A percentile compares a stretch with the other conserved stretches of the same genome.
These are phyloP conservation scores for Corydoras maculifer DNA, from an alignment of 2,113 vertebrate species.

Conservation along the genomic window DNA sequence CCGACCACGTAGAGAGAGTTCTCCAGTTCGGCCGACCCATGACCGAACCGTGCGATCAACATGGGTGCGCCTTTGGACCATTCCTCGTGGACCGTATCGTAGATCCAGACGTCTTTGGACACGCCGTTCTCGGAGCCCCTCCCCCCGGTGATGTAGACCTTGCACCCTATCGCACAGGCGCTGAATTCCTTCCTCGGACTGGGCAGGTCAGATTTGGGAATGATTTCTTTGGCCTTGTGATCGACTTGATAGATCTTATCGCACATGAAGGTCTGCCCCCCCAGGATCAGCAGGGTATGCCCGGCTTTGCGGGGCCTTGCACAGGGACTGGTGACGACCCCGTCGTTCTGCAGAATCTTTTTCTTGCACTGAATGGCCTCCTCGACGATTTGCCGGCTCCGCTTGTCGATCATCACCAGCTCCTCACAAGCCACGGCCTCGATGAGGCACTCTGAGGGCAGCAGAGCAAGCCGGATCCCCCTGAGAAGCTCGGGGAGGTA, in stretches of 20 bases:
- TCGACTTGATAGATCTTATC: slow-evolving; percentile 96
- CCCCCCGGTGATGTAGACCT: slow-evolving; percentile 89
- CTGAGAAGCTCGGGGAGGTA: slow-evolving; percentile 79
- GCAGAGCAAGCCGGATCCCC: slow-evolving; percentile 79
- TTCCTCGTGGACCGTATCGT: slow-evolving; percentile 84
- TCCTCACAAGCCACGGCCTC: slow-evolving; percentile 82
- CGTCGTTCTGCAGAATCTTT: slow-evolving; percentile 82
- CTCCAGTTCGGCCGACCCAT: slow-evolving; percentile 85
- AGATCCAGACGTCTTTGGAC: slow-evolving; percentile 94
- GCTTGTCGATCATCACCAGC: slow-evolving; percentile 76
- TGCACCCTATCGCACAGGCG: slow-evolving; percentile 88
- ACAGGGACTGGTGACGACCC: slow-evolving; percentile 81
- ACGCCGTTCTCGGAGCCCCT: slow-evolving; percentile 88
- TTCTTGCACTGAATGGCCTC: slow-evolving; percentile 86
- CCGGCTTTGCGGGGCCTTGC: slow-evolving; percentile 88
- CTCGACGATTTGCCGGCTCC: slow-evolving; percentile 75
- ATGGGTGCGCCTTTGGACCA: slow-evolving; percentile 93
- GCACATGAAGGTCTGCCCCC: slow-evolving; percentile 94
- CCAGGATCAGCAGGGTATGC: slow-evolving; percentile 86
- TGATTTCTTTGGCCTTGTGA: slow-evolving; percentile 90
- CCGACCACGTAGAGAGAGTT: slow-evolving; percentile 87
- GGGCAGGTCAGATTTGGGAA: slow-evolving; percentile 86
- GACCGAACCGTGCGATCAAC: slow-evolving; percentile 89
- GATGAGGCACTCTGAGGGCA: slow-evolving; percentile 79
- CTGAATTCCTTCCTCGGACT: slow-evolving; percentile 94